Percentiles rank a stretch among this genome's conserved stretches.
Evolutionary conservation across 1,140 invertebrate genomes (phyloP).

Genomic region (Drosophila sproati): DNA sequence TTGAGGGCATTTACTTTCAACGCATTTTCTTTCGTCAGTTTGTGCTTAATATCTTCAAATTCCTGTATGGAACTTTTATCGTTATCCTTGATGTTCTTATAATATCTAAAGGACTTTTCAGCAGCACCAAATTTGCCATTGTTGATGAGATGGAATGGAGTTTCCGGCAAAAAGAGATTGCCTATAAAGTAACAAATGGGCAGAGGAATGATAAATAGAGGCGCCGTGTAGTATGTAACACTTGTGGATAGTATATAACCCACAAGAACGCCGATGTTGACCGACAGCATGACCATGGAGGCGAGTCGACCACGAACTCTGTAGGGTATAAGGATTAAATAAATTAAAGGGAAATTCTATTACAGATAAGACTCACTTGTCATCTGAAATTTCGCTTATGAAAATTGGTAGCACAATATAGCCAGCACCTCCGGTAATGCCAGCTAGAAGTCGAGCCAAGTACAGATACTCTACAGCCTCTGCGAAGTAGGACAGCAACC

Average conservation of each 20-base stretch:
- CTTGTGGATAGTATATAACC: slow-evolving; percentile 90
- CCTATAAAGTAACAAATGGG: slow-evolving; percentile 88
- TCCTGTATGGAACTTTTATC: slow-evolving; percentile 47
- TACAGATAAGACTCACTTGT: slow-evolving; percentile 43
- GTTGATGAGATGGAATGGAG: slow-evolving; percentile 89
- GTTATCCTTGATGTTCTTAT: slow-evolving; percentile 53
- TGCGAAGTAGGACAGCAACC: slow-evolving; percentile 61
- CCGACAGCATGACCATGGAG: slow-evolving; percentile 92
- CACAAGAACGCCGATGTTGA: slow-evolving; percentile 91
- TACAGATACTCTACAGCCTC: slow-evolving; percentile 72
- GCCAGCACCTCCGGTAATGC: slow-evolving; percentile 71
- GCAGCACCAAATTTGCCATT: slow-evolving; percentile 88
- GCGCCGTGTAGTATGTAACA: slow-evolving; percentile 88
- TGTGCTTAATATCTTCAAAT: slow-evolving; percentile 53
- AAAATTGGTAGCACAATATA: slow-evolving; percentile 70
- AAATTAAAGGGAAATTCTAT: not conserved
- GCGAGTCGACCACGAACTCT: slow-evolving; percentile 92
- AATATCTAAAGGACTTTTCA: slow-evolving; percentile 86
- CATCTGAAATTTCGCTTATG: slow-evolving; percentile 74
- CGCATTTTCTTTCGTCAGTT: slow-evolving; percentile 46
- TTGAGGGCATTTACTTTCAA: slow-evolving; percentile 34
- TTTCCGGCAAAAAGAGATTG: slow-evolving; percentile 92
- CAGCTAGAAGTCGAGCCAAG: slow-evolving; percentile 80
- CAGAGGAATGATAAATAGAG: slow-evolving; percentile 88
- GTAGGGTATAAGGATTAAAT: slow-evolving; percentile 2